A percentile compares a stretch with the other conserved stretches of the same genome.
Evolutionary conservation across 2,888 invertebrate species (phyloP).

Genomic region (Archaeoteleia sp.): DNA sequence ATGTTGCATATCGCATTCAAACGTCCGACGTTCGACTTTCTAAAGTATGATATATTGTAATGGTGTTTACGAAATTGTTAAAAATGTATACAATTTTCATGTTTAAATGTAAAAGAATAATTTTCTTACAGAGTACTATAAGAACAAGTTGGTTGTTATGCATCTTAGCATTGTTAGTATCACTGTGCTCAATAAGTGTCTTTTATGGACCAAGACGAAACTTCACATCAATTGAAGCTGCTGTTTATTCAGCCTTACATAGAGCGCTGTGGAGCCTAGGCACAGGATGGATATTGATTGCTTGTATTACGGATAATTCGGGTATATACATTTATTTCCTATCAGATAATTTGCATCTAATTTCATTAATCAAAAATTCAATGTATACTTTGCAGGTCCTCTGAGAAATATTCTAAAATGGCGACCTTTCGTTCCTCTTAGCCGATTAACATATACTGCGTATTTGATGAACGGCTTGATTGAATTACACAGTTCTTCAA

Average conservation of each 20-base stretch:
- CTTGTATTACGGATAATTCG: constrained; percentile 81
- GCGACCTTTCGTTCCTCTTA: constrained; percentile 80
- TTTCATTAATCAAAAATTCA: no score
- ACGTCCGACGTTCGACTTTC: constrained; percentile 69
- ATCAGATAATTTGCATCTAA: constrained; percentile 1
- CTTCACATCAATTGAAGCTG: constrained; percentile 79
- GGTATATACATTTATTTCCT: constrained; percentile 70
- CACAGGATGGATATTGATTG: constrained; percentile 80
- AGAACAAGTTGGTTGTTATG: constrained; percentile 62
- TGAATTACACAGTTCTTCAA: constrained; percentile 80
- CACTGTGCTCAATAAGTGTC: constrained; percentile 79
- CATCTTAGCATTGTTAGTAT: constrained; percentile 69
- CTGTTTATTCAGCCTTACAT: constrained; percentile 81
- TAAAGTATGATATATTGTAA: constrained; percentile 72
- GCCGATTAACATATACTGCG: constrained; percentile 83
- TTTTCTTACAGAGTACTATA: constrained; percentile 59
- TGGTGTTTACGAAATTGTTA: background rate
- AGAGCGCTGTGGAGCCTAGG: constrained; percentile 82
- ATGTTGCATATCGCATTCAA: constrained; percentile 81
- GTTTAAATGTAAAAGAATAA: background rate
- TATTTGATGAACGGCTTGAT: constrained; percentile 84
- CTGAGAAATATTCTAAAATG: constrained; percentile 78
- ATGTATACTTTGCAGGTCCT: constrained; percentile 76
- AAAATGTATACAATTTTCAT: background rate
- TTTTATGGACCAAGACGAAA: constrained; percentile 81